A percentile compares a stretch with the other conserved stretches of the same genome.
phyloP scores from a whole-genome alignment of 1,140 invertebrate species.

The Megalopta genalis region DNA sequence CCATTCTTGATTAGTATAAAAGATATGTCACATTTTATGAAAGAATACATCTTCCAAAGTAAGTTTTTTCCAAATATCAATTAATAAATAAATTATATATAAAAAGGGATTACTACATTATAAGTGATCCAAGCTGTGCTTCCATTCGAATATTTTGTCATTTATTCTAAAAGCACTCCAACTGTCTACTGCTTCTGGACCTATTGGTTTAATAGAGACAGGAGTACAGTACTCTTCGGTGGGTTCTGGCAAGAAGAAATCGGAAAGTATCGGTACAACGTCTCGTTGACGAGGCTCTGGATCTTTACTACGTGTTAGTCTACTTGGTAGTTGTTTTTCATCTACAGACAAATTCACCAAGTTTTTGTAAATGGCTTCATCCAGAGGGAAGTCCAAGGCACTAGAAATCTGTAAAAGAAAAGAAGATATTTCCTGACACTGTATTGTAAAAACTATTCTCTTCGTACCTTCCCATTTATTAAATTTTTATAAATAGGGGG shows the following conservation, averaged over 20 bases:
- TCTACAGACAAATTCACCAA: slow-evolving; percentile 70
- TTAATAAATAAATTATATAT: slow-evolving; percentile 27
- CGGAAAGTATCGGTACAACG: slow-evolving; percentile 62
- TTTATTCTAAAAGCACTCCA: slow-evolving; percentile 69
- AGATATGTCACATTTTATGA: slow-evolving; percentile 21
- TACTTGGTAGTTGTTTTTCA: slow-evolving; percentile 67
- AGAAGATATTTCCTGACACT: background rate
- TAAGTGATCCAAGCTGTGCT: slow-evolving; percentile 58
- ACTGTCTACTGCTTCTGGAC: slow-evolving; percentile 54
- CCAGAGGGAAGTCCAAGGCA: slow-evolving; percentile 69
- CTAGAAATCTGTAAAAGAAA: slow-evolving; percentile 66
- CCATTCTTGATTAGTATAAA: background rate
- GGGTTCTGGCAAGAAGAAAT: slow-evolving; percentile 69
- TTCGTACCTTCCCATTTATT: slow-evolving; percentile 71
- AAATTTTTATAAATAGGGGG: slow-evolving; percentile 60
- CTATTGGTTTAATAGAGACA: slow-evolving; percentile 49
- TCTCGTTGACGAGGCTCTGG: slow-evolving; percentile 70
- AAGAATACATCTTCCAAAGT: slow-evolving; percentile 28
- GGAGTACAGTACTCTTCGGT: slow-evolving; percentile 63
- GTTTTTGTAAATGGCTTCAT: slow-evolving; percentile 72
- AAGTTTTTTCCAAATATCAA: slow-evolving; percentile 20
- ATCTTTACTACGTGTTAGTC: slow-evolving; percentile 68
- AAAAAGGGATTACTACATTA: background rate
- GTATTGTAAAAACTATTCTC: background rate
- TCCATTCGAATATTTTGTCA: slow-evolving; percentile 70